phyloP scores from a whole-genome alignment of 2,113 vertebrate species.

The Hippocampus barbouri region DNA sequence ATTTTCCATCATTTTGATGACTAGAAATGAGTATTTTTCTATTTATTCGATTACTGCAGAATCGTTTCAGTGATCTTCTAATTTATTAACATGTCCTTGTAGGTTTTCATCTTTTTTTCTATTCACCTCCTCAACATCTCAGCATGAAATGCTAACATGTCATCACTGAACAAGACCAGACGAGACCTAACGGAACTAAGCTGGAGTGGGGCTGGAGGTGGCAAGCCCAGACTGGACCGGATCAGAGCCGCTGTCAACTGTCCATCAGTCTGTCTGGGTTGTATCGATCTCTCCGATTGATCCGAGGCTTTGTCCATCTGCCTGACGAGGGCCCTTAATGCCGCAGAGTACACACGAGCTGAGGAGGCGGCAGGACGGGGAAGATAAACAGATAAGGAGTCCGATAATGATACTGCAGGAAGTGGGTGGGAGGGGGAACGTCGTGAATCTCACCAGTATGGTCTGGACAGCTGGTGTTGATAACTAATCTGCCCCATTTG shows the following conservation, averaged over 20 bases:
- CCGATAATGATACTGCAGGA: slow-evolving; percentile 31
- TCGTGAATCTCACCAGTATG: slow-evolving; percentile 13
- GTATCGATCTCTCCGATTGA: slow-evolving; percentile 70
- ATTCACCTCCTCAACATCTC: background rate
- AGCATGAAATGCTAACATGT: slow-evolving; percentile 31
- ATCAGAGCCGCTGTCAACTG: slow-evolving; percentile 38
- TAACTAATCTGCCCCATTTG: slow-evolving; percentile 68
- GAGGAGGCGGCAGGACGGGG: slow-evolving; percentile 10
- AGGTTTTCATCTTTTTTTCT: background rate
- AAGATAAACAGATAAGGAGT: slow-evolving; percentile 49
- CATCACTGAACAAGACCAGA: slow-evolving; percentile 31
- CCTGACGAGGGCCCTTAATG: slow-evolving; percentile 34
- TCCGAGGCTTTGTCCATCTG: slow-evolving; percentile 67
- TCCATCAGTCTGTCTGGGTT: slow-evolving; percentile 53
- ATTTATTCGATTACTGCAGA: too few relatives aligned
- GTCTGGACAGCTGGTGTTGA: slow-evolving; percentile 72
- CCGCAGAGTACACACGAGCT: slow-evolving; percentile 27
- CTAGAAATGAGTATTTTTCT: background rate
- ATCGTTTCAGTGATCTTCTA: too few relatives aligned
- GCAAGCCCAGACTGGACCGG: slow-evolving; percentile 14
- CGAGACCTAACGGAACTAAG: slow-evolving; percentile 31
- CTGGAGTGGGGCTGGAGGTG: slow-evolving; percentile 22
- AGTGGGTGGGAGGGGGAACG: slow-evolving; percentile 9
- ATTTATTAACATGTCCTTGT: background rate
- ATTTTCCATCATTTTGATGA: background rate